These are phyloP conservation scores for Tetragnatha montana DNA, from an alignment of 2,888 invertebrate genomes.

Conservation along the genomic window DNA sequence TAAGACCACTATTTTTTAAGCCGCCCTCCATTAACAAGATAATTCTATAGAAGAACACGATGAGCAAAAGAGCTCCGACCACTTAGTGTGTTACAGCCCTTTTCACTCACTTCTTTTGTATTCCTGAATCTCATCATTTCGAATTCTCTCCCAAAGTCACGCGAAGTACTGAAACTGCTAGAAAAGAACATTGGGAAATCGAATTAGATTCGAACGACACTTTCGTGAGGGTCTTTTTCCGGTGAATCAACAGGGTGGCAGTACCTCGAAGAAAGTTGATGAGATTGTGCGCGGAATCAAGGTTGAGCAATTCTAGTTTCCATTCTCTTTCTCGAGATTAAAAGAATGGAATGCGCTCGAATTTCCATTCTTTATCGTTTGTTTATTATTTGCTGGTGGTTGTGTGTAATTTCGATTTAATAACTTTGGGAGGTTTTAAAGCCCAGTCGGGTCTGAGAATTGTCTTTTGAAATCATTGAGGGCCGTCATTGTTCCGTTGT, in stretches of 20 bases:
- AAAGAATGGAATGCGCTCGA: not conserved
- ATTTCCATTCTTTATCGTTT: not conserved
- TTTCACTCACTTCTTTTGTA: conserved; percentile 21
- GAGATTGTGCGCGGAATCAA: not conserved
- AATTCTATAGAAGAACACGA: too few species aligned
- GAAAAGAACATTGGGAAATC: conserved; percentile 13
- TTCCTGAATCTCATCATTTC: conserved; percentile 21
- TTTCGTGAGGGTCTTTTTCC: conserved; percentile 16
- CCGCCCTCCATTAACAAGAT: too few species aligned
- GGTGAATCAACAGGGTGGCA: not conserved
- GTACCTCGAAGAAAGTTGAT: not conserved
- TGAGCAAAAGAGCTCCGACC: not conserved
- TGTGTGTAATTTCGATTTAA: too few species aligned
- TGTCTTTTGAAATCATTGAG: too few species aligned
- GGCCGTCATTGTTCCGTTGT: too few species aligned
- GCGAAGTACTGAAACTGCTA: conserved; percentile 1
- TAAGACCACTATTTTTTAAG: too few species aligned
- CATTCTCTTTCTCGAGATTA: not conserved
- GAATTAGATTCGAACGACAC: conserved; percentile 10
- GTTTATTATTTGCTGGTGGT: not conserved
- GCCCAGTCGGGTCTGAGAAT: too few species aligned
- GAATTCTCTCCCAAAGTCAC: conserved; percentile 27
- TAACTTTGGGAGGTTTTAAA: too few species aligned
- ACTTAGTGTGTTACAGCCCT: not conserved
- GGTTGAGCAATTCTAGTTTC: not conserved